Base-by-base conservation (phyloP, 2,888 invertebrate species). In the Panzeria rudis region DNA sequence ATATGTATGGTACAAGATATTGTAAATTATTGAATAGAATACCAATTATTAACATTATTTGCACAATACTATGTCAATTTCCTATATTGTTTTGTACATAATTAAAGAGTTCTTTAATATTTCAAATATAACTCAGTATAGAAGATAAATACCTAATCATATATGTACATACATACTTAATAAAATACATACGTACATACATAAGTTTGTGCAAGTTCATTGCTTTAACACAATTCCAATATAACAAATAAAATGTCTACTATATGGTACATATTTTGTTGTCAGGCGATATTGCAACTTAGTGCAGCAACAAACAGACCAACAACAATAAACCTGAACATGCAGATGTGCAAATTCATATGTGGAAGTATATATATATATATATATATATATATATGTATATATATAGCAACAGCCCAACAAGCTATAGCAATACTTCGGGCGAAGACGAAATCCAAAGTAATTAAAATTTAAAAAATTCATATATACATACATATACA, bases 241-340 rank as follows among this genome's bases (percentile, higher is more conserved):
- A 35, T 17, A 61, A 9, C 23, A 66, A 66, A 61, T 52, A 2
- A 47, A 59, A 25, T 56, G 15, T 72, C 15, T 56, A 35, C 29
- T 41, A 25, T 20, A 66, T 64, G 13, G 4, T 25, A 29, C 3
- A 4, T 35, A 9, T 23, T 50, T 75, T 81, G 68, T 75, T 75
- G 81, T 69, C 69, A 81, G 75, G 81, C 75, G n/a, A 75, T 54
- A 75, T 38, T 81, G 59, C 61, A 81, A 81, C 68, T 68, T 29
- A 68, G 4, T 29, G 59, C 66, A 72, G 29, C 62, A 64, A 79
- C 50, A 79, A 71, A 52, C 17, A 50, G 4, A 6, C 7, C 32
- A 66, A 73, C 32, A 72, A 64, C 44, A 69, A 69, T 13, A 72
- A 20, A 38, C 6, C 38, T 25, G 13, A 25, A 44, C n/a, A 50